phyloP scores from a whole-genome alignment of 2,888 invertebrate genomes.

The Drosophila emarginata region DNA sequence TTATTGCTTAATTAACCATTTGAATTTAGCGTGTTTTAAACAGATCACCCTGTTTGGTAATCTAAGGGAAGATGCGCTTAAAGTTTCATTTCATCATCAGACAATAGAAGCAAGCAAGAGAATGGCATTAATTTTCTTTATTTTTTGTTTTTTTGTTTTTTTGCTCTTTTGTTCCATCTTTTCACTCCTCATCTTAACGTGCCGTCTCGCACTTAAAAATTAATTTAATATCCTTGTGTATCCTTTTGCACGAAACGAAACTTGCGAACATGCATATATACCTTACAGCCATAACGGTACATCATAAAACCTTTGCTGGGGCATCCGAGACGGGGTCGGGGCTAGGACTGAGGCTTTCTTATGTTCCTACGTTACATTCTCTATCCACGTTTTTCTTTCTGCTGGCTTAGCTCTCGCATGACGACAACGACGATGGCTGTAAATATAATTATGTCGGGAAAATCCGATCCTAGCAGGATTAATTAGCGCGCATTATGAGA shows the following conservation, averaged over 20 bases:
- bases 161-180: conserved; percentile 22
- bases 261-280: conserved; percentile 71
- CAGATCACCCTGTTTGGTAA: conserved; percentile 36
- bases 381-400: conserved; percentile 33
- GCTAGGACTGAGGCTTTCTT: conserved; percentile 16
- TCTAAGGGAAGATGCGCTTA: conserved; percentile 55
- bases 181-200: conserved; percentile 34
- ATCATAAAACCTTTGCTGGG: conserved; percentile 36
- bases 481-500: conserved; percentile 82
- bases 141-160: neutral
- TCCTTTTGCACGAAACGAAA: conserved; percentile 63
- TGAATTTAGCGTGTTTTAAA: neutral
- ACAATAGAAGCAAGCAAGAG: conserved; percentile 70
- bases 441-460: conserved; percentile 80
- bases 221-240: conserved; percentile 80
- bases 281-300: conserved; percentile 57
- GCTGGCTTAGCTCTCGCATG: conserved; percentile 66
- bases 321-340: conserved; percentile 5
- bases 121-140: conserved; percentile 60
- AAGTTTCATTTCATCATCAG: conserved; percentile 53
- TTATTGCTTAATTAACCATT: neutral
- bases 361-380: conserved; percentile 21
- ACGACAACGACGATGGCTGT: conserved; percentile 65
- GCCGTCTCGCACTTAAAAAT: conserved; percentile 76
- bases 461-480: conserved; percentile 83